Evolutionary conservation across 2,797 vertebrate genomes (phyloP).

Genomic region (Lepus townsendii): DNA sequence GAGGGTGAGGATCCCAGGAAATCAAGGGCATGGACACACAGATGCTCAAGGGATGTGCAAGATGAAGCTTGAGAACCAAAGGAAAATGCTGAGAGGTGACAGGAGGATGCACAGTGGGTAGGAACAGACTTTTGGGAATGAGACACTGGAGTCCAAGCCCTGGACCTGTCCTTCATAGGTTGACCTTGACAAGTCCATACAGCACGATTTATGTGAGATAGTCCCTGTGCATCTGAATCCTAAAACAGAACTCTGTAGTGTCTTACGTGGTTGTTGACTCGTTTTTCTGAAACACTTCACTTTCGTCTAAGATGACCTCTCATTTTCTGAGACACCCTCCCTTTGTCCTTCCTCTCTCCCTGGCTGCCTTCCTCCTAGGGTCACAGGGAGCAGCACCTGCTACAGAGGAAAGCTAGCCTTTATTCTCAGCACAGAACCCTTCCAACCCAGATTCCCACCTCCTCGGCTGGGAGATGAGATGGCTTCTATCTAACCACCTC

Average conservation of each 20-base stretch:
- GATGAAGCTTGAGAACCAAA: neutral
- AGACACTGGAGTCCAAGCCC: neutral
- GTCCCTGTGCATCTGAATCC: neutral
- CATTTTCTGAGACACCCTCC: neutral
- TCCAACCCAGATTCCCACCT: neutral
- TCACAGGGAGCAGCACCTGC: neutral
- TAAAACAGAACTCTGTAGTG: neutral
- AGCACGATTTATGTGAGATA: neutral
- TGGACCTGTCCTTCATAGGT: neutral
- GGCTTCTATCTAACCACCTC: constrained; percentile 4
- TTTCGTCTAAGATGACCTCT: neutral
- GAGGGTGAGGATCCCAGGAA: neutral
- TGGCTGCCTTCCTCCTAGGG: neutral
- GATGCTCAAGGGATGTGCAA: neutral
- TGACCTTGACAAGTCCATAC: neutral
- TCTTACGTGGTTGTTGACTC: neutral
- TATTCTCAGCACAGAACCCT: neutral
- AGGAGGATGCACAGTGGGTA: neutral
- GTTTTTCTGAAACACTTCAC: neutral
- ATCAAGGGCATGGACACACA: neutral
- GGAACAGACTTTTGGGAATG: neutral
- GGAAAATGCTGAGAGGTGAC: neutral
- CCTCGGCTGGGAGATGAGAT: neutral
- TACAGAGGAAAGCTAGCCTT: neutral
- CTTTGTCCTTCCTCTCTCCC: neutral